Evolutionary conservation across 2,113 vertebrate species (phyloP), one percentile per base, ranked within the genome.

Genomic region (Ctenodactylus gundi): DNA sequence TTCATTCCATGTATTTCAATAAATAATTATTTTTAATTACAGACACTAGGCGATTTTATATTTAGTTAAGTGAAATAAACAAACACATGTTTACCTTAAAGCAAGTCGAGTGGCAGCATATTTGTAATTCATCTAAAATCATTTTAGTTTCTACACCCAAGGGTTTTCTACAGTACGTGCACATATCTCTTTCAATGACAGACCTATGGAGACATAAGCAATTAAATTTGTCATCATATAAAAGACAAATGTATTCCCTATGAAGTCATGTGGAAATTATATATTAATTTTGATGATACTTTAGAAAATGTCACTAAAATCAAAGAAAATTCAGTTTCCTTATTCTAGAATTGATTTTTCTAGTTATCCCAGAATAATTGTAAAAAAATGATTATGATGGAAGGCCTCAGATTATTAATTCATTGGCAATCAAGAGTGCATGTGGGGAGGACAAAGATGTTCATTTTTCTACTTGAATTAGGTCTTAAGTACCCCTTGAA

Each of bases 101-200:
- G 98, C 99, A 99, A 94, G 98, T 97, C 0, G 99, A 99, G 82
- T 99, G 99, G 96, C 99, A 99, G 96, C 98, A 99, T 96, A 99
- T 99, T 91, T 99, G 99, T 97, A 99, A 97, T 80, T 99, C 99
- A 65, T 99, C 99, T 97, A 99, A 98, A 96, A 99, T 98, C 98
- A 99, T 99, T 98, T 99, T 99, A 76, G 99, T 98, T 36, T 99
- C 98, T 34, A 97, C 96, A 53, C 97, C 98, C 98, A 99, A 98
- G 88, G 99, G 98, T 94, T 99, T 99, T 75, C 97, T 98, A 97
- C 99, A 99, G 95, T 96, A 98, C 86, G 99, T 99, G 97, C 99
- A 99, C 97, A 99, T 98, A 97, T 99, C 99, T 97, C 98, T 99
- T 97, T 99, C 99, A 85, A 98, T 98, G 94, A 99, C 97, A 41